A percentile compares a stretch with the other conserved stretches of the same genome.
Evolutionary conservation across 2,888 invertebrate genomes (phyloP).

Genomic region (Aleiodes testaceus): DNA sequence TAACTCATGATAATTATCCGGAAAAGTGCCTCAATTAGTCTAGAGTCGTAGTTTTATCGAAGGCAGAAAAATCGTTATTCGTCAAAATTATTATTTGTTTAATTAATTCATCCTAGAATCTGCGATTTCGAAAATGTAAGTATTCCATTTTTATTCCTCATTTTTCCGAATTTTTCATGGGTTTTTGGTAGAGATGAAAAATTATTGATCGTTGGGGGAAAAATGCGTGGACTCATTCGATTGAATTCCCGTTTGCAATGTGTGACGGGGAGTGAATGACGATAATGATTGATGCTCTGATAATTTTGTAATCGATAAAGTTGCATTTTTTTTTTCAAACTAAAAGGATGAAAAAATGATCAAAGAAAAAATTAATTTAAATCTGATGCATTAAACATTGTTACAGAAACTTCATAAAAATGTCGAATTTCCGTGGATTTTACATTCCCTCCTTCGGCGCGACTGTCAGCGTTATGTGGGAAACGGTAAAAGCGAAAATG

Average conservation of each 20-base stretch:
- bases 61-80: constrained; percentile 25
- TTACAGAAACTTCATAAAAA: constrained; percentile 57
- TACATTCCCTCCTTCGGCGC: constrained; percentile 84
- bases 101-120: not conserved
- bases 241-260: too few relatives aligned
- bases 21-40: constrained; percentile 57
- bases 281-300: too few relatives aligned
- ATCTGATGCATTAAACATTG: not conserved
- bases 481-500: constrained; percentile 85
- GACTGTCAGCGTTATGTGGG: constrained; percentile 87
- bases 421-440: constrained; percentile 80
- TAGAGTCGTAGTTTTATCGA: constrained; percentile 35
- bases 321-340: constrained; percentile 2
- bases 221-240: too few relatives aligned
- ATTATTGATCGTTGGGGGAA: too few relatives aligned
- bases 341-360: constrained; percentile 1
- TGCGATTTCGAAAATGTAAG: not conserved
- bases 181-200: too few relatives aligned
- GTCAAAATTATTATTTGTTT: not conserved
- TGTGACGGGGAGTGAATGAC: too few relatives aligned
- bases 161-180: too few relatives aligned
- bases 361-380: not conserved
- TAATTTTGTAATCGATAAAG: not conserved
- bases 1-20: constrained; percentile 52
- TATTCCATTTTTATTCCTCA: too few relatives aligned